A percentile compares a stretch with the other conserved stretches of the same genome.
phyloP scores from a whole-genome alignment of 2,113 vertebrate species.

The Blennius ocellaris region DNA sequence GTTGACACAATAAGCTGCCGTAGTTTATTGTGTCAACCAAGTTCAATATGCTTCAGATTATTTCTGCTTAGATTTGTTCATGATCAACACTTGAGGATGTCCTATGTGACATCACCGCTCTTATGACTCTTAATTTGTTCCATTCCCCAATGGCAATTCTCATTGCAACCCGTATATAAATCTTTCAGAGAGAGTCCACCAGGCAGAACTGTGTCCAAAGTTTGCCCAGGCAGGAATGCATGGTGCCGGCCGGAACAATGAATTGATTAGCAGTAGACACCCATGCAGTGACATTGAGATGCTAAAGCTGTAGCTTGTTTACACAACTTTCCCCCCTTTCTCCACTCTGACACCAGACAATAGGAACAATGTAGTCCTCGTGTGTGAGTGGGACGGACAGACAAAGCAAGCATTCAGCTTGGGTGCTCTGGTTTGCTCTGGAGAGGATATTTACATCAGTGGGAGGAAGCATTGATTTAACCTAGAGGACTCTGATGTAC shows the following conservation, averaged over 20 bases:
- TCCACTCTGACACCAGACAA: slow-evolving; percentile 80
- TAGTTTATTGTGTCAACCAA: neutral
- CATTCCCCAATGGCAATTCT: neutral
- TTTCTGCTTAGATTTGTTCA: neutral
- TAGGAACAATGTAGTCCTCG: slow-evolving; percentile 78
- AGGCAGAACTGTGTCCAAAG: slow-evolving; percentile 51
- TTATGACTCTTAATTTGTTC: neutral
- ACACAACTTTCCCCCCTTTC: slow-evolving; percentile 80
- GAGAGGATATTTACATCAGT: slow-evolving; percentile 81
- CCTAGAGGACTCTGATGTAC: slow-evolving; percentile 65
- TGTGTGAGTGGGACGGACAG: slow-evolving; percentile 78
- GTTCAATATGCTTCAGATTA: slow-evolving; percentile 35
- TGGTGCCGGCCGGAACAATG: slow-evolving; percentile 60
- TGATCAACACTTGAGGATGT: neutral
- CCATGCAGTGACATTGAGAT: slow-evolving; percentile 83
- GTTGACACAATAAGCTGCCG: slow-evolving; percentile 37
- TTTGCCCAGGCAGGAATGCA: slow-evolving; percentile 64
- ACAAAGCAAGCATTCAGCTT: slow-evolving; percentile 73
- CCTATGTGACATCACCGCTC: neutral
- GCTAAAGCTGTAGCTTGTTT: slow-evolving; percentile 83
- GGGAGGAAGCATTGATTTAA: slow-evolving; percentile 84
- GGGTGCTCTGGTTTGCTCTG: slow-evolving; percentile 79
- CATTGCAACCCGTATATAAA: slow-evolving; percentile 29
- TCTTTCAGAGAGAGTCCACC: slow-evolving; percentile 2
- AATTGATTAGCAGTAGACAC: slow-evolving; percentile 69